Conservation (phyloP, 2,888 invertebrate genomes). For the Ophonus ardosiacus region DNA sequence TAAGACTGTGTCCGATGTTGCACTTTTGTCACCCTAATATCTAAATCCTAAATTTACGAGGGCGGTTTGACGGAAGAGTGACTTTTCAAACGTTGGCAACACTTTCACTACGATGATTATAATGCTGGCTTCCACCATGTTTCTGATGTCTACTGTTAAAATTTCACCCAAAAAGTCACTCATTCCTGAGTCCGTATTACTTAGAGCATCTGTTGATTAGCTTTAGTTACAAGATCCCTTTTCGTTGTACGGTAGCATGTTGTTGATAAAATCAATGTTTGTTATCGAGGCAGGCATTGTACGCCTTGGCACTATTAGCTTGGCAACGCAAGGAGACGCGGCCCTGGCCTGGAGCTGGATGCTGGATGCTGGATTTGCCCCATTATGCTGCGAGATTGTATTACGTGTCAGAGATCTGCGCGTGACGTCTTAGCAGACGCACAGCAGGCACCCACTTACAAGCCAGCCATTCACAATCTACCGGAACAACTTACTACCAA, state of each 20-base stretch:
- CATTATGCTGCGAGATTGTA: conserved; percentile 75
- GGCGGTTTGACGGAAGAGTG: too few relatives aligned
- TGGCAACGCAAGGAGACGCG: conserved; percentile 50
- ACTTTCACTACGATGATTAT: too few relatives aligned
- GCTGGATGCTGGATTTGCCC: conserved; percentile 72
- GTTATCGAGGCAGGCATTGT: conserved; percentile 47
- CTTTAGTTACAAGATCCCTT: too few relatives aligned
- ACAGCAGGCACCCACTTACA: conserved; percentile 55
- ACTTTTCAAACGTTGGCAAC: too few relatives aligned
- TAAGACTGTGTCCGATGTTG: too few relatives aligned
- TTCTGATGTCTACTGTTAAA: too few relatives aligned
- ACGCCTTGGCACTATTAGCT: neutral
- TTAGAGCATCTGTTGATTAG: too few relatives aligned
- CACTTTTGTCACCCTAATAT: too few relatives aligned
- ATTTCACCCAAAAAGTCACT: too few relatives aligned
- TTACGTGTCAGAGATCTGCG: conserved; percentile 74
- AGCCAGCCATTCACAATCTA: neutral
- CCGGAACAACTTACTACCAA: neutral
- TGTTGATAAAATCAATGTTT: conserved; percentile 72
- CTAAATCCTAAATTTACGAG: too few relatives aligned
- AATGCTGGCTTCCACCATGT: too few relatives aligned
- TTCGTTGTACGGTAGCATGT: conserved; percentile 19
- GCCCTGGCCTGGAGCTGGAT: conserved; percentile 50
- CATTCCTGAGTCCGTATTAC: too few relatives aligned
- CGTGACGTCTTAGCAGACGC: conserved; percentile 74